These are phyloP conservation scores for Sebastes diaconus DNA, from an alignment of 2,797 vertebrate genomes.

Conservation along the genomic window DNA sequence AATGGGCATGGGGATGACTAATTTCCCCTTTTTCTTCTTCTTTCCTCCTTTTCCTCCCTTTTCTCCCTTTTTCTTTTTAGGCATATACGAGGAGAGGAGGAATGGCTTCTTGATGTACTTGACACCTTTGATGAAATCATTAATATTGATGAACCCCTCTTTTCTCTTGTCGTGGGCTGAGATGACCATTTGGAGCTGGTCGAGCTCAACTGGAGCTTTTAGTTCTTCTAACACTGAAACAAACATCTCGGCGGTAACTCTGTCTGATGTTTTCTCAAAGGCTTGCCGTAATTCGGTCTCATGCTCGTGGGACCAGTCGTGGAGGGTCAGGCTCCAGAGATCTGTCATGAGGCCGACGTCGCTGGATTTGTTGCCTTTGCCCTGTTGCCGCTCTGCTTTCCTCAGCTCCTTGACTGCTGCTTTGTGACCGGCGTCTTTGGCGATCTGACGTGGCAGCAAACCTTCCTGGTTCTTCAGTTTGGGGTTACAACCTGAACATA, in stretches of 20 bases:
- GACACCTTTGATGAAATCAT: conserved; percentile 89
- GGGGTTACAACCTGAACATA: conserved; percentile 88
- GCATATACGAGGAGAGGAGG: conserved; percentile 82
- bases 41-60: conserved; percentile 79
- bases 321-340: conserved; percentile 85
- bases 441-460: conserved; percentile 83
- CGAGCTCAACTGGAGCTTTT: conserved; percentile 64
- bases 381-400: conserved; percentile 81
- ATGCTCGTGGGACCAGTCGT: conserved; percentile 90
- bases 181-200: conserved; percentile 76
- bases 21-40: conserved; percentile 73
- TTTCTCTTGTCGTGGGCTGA: conserved; percentile 77
- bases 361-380: conserved; percentile 67
- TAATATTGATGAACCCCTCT: conserved; percentile 73
- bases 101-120: conserved; percentile 86
- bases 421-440: conserved; percentile 86
- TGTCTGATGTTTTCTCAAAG: conserved; percentile 62
- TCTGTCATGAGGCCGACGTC: conserved; percentile 42
- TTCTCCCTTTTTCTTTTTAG: conserved; percentile 86
- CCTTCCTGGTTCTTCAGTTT: conserved; percentile 86
- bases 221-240: conserved; percentile 76
- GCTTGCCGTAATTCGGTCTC: conserved; percentile 76
- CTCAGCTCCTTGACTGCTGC: conserved; percentile 83
- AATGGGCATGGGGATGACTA: conserved; percentile 85
- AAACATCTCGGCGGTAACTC: conserved; percentile 79